Conservation (phyloP, 1,140 invertebrate species). For the Globodera rostochiensis region DNA sequence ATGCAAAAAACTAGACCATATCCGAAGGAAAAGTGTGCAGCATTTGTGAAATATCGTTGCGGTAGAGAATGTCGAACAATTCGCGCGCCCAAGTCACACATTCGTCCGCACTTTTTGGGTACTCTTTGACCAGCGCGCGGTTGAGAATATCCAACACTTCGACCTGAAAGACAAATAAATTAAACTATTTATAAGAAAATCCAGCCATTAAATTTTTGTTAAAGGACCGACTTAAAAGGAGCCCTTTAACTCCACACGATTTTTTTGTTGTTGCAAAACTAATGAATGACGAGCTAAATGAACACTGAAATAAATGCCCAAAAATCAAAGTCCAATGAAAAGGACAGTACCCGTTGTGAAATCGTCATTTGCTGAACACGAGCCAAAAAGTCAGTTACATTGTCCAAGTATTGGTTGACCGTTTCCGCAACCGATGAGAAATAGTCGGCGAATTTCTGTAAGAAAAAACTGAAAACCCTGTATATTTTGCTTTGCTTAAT, state of each 20-base stretch:
- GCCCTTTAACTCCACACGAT: too few relatives aligned
- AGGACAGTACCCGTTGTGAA: slow-evolving; percentile 45
- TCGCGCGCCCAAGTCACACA: slow-evolving; percentile 88
- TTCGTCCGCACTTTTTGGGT: slow-evolving; percentile 80
- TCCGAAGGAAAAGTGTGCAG: slow-evolving; percentile 95
- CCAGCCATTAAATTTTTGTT: too few relatives aligned
- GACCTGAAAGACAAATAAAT: too few relatives aligned
- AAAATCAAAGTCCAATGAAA: neutral
- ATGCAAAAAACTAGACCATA: slow-evolving; percentile 71
- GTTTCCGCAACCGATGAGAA: slow-evolving; percentile 82
- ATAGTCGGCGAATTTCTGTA: slow-evolving; percentile 84
- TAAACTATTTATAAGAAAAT: too few relatives aligned
- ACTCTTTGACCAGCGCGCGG: slow-evolving; percentile 81
- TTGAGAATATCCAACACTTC: slow-evolving; percentile 87
- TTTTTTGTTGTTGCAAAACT: too few relatives aligned
- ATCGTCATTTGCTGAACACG: slow-evolving; percentile 52
- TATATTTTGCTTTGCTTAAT: too few relatives aligned
- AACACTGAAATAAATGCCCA: too few relatives aligned
- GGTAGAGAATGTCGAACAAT: slow-evolving; percentile 88
- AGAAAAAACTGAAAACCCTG: neutral
- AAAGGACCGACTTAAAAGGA: too few relatives aligned
- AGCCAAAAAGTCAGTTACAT: slow-evolving; percentile 58
- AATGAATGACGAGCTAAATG: too few relatives aligned
- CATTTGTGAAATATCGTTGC: slow-evolving; percentile 92
- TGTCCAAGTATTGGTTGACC: slow-evolving; percentile 80